A percentile compares a stretch with the other conserved stretches of the same genome.
Conservation (phyloP, 2,113 vertebrate species). For the Lycaon pictus region DNA sequence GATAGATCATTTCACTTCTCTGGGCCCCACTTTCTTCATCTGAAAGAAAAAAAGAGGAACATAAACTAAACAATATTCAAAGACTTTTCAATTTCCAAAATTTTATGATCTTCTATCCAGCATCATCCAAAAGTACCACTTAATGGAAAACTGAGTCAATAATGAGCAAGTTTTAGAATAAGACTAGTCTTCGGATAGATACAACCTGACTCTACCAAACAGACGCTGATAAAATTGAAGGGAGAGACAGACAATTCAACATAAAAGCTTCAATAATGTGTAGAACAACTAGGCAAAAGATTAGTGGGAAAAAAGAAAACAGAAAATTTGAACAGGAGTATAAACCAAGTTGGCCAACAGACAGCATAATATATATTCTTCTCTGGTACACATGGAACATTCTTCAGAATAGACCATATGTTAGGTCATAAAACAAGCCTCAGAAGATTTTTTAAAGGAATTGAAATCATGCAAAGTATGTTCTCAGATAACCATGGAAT, state of each 20-base stretch:
- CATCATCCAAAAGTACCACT: background rate
- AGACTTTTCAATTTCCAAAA: background rate
- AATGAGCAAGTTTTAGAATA: background rate
- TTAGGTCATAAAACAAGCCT: background rate
- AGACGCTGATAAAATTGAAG: background rate
- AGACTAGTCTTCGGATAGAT: background rate
- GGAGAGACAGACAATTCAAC: background rate
- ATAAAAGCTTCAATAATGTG: background rate
- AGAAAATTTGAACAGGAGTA: background rate
- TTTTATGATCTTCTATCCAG: background rate
- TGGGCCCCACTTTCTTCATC: background rate
- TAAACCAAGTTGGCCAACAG: background rate
- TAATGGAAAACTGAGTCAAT: conserved; percentile 26
- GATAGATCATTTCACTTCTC: background rate
- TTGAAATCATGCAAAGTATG: background rate
- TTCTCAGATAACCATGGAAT: background rate
- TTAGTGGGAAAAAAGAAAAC: conserved; percentile 2
- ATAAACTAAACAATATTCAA: background rate
- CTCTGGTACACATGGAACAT: background rate
- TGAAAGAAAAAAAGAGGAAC: background rate
- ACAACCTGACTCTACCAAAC: background rate
- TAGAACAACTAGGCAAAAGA: background rate
- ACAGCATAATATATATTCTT: background rate
- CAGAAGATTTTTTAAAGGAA: background rate
- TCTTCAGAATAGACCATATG: background rate